Conservation (phyloP, 1,140 invertebrate species). For the Antheraea mylitta region DNA sequence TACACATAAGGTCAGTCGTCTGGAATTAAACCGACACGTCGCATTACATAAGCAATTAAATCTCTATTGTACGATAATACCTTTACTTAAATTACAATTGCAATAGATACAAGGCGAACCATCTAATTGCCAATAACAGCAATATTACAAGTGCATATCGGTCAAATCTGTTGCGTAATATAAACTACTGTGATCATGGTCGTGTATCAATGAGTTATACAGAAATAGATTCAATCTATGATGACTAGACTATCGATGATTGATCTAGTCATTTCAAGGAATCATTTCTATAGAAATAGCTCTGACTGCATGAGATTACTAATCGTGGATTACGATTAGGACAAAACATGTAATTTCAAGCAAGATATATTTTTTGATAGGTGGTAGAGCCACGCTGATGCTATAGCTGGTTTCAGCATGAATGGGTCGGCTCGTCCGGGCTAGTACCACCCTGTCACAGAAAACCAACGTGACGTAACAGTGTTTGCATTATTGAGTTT, state of each 20-base stretch:
- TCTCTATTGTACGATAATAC: neutral
- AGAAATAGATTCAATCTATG: neutral
- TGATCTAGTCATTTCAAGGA: neutral
- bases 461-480: no score
- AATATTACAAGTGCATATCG: slow-evolving; percentile 6
- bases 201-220: slow-evolving; percentile 1
- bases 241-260: neutral
- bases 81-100: neutral
- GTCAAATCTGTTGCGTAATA: slow-evolving; percentile 6
- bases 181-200: neutral
- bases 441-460: no score
- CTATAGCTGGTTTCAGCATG: no score
- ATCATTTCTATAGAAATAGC: neutral
- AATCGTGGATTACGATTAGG: neutral
- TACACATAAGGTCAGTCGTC: neutral
- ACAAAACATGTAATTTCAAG: no score
- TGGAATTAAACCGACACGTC: neutral
- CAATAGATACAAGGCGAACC: slow-evolving; percentile 11
- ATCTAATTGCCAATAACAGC: slow-evolving; percentile 7
- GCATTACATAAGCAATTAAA: neutral
- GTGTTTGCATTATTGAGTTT: no score
- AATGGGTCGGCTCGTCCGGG: no score
- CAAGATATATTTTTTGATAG: no score
- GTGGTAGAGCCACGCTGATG: no score
- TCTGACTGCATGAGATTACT: neutral